These are phyloP conservation scores for Tokudaia muenninki DNA, from an alignment of 2,797 vertebrate genomes.

Conservation along the genomic window DNA sequence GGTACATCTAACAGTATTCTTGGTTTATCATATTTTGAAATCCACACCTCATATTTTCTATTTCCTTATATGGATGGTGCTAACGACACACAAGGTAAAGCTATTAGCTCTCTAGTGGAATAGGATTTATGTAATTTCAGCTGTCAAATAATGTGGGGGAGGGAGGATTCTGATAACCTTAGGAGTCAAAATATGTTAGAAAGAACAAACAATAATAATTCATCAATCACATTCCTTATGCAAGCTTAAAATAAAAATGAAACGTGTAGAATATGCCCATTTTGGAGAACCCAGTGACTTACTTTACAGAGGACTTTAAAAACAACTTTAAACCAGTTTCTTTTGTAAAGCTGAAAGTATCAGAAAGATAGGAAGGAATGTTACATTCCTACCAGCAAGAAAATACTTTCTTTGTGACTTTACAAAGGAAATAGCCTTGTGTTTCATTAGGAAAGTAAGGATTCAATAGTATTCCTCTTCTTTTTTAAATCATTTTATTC, in stretches of 20 bases:
- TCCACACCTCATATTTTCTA: constrained; percentile 90
- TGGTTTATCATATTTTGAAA: constrained; percentile 90
- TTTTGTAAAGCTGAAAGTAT: constrained; percentile 35
- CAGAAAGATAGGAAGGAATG: not conserved
- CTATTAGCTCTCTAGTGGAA: constrained; percentile 93
- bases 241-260: constrained; percentile 70
- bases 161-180: constrained; percentile 86
- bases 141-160: constrained; percentile 88
- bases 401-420: constrained; percentile 42
- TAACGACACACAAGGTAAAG: constrained; percentile 95
- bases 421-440: not conserved
- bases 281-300: constrained; percentile 28
- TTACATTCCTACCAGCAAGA: not conserved
- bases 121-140: constrained; percentile 93
- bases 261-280: constrained; percentile 15
- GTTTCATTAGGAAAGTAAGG: not conserved
- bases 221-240: constrained; percentile 75
- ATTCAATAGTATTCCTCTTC: not conserved
- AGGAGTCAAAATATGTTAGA: constrained; percentile 87
- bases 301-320: constrained; percentile 34
- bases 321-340: constrained; percentile 41
- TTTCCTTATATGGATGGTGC: constrained; percentile 92
- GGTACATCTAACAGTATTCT: constrained; percentile 88
- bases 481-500: too few species aligned
- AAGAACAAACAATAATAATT: constrained; percentile 83